These are phyloP conservation scores for Acrocyrtus sp. DNA, from an alignment of 2,888 invertebrate species.

Conservation along the genomic window DNA sequence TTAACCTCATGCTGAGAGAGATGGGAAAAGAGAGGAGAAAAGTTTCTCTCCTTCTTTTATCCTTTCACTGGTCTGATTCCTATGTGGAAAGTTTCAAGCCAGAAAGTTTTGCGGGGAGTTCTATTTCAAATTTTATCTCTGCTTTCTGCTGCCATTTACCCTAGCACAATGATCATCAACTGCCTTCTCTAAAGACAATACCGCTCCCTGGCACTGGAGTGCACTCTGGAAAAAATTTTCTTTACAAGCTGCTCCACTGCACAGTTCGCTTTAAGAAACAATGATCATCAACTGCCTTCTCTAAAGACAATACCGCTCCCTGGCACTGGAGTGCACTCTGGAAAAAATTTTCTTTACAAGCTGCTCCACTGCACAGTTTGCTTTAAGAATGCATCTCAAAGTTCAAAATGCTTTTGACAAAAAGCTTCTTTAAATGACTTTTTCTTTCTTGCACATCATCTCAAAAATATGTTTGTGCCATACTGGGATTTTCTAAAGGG, in stretches of 20 bases:
- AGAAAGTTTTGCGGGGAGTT: not conserved
- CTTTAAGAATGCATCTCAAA: no score
- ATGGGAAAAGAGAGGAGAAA: slow-evolving; percentile 46
- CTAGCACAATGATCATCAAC: no score
- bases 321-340: not conserved
- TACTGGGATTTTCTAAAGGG: no score
- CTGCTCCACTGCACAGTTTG: no score
- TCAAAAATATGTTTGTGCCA: no score
- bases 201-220: not conserved
- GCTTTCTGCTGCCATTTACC: not conserved
- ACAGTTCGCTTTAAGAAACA: no score
- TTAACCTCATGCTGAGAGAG: slow-evolving; percentile 48
- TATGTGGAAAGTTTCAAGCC: slow-evolving; percentile 16
- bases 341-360: not conserved
- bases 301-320: not conserved
- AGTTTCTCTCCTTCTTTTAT: slow-evolving; percentile 29
- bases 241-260: not conserved
- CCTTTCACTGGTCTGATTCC: slow-evolving; percentile 5
- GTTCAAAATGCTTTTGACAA: no score
- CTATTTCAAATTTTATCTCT: slow-evolving; percentile 4
- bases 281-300: not conserved
- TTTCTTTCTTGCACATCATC: not conserved
- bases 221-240: not conserved
- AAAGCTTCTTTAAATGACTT: slow-evolving; percentile 3
- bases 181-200: no score